Conservation (phyloP, 2,797 vertebrate species). For the Lagodon rhomboides region DNA sequence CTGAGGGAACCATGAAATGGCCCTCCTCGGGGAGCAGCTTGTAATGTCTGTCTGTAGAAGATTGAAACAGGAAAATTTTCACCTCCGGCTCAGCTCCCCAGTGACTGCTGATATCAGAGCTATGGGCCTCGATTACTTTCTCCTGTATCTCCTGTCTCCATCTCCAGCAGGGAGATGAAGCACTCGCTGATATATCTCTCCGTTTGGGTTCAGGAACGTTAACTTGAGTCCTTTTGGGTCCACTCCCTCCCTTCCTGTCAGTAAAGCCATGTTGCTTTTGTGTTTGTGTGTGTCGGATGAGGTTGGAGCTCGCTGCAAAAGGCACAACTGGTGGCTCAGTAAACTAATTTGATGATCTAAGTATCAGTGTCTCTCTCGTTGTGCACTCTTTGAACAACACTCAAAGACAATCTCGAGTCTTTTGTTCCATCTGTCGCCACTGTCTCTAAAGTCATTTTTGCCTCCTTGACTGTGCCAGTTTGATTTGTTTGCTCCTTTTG, state of each 20-base stretch:
- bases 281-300: constrained; percentile 30
- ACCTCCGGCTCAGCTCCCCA: constrained; percentile 62
- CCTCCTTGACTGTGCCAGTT: constrained; percentile 19
- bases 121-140: constrained; percentile 67
- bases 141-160: constrained; percentile 60
- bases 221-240: constrained; percentile 57
- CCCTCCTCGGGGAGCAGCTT: constrained; percentile 57
- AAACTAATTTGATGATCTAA: constrained; percentile 50
- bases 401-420: constrained; percentile 47
- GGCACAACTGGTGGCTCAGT: constrained; percentile 32
- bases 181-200: constrained; percentile 53
- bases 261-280: constrained; percentile 42
- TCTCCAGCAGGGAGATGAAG: constrained; percentile 55
- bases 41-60: constrained; percentile 65
- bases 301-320: constrained; percentile 11
- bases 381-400: constrained; percentile 33
- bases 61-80: constrained; percentile 71
- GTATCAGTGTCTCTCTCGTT: constrained; percentile 51
- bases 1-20: constrained; percentile 49
- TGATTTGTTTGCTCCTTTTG: constrained; percentile 39
- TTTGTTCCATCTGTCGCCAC: constrained; percentile 41
- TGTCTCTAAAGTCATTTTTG: constrained; percentile 15
- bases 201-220: constrained; percentile 49
- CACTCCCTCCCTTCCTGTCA: constrained; percentile 31
- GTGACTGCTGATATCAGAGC: constrained; percentile 62